phyloP scores from a whole-genome alignment of 2,797 vertebrate species.

The Sebastolobus alascanus region DNA sequence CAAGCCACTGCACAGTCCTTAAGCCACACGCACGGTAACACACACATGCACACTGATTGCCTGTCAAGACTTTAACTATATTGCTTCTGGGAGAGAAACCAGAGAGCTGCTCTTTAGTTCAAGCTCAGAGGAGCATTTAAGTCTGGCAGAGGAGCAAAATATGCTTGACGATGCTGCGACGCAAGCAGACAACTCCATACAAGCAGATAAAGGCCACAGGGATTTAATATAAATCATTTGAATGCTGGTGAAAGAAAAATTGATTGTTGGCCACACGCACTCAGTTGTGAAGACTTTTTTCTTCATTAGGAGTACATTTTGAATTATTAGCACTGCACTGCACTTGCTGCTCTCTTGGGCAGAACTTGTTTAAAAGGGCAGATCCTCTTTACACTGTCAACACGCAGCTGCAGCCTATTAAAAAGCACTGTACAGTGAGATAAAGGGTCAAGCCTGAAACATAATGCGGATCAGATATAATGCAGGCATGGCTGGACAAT shows the following conservation, averaged over 20 bases:
- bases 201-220: conserved; percentile 36
- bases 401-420: conserved; percentile 44
- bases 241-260: conserved; percentile 10
- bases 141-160: conserved; percentile 48
- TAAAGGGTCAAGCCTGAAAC: conserved; percentile 51
- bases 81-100: conserved; percentile 67
- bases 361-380: conserved; percentile 20
- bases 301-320: neutral
- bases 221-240: conserved; percentile 39
- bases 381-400: conserved; percentile 25
- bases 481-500: conserved; percentile 47
- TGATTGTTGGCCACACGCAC: neutral
- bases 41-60: conserved; percentile 55
- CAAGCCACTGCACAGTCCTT: conserved; percentile 58
- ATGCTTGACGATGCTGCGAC: conserved; percentile 40
- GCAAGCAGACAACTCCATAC: conserved; percentile 41
- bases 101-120: conserved; percentile 48
- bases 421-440: conserved; percentile 49
- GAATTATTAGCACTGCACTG: conserved; percentile 7
- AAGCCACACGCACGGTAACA: conserved; percentile 54
- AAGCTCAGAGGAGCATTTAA: conserved; percentile 65
- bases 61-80: conserved; percentile 66
- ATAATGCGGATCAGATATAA: conserved; percentile 43
- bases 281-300: neutral
- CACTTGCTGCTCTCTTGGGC: conserved; percentile 2